These are phyloP conservation scores for Rhinopomastus cyanomelas DNA, from an alignment of 2,113 vertebrate genomes.

Conservation along the genomic window DNA sequence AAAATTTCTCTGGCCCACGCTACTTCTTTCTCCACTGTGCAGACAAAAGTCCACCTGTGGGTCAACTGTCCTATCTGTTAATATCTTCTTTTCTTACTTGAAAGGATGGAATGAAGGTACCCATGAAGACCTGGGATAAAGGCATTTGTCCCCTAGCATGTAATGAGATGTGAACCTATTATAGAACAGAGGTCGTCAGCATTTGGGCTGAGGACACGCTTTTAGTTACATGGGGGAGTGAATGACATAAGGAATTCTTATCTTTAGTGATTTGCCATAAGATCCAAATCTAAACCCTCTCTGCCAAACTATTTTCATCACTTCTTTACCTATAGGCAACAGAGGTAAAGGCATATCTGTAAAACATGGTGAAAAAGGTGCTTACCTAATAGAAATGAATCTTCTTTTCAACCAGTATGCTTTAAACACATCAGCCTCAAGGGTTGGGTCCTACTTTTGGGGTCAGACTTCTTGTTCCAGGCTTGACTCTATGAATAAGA, in stretches of 20 bases:
- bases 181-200: neutral
- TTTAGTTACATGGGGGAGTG: neutral
- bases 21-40: neutral
- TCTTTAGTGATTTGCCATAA: neutral
- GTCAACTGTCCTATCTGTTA: neutral
- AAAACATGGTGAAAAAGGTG: neutral
- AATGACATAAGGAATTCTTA: neutral
- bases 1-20: neutral
- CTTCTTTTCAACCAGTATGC: neutral
- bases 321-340: neutral
- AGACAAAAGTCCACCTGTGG: neutral
- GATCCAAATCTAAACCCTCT: neutral
- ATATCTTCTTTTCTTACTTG: rapidly evolving
- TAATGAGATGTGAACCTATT: neutral
- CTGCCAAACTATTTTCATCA: neutral
- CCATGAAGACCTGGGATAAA: neutral
- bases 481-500: neutral
- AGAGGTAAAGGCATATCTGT: neutral
- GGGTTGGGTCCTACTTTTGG: neutral
- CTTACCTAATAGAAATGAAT: neutral
- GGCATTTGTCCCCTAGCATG: neutral
- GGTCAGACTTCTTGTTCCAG: neutral
- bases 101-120: neutral
- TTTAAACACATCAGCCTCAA: neutral
- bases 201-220: neutral